These are phyloP conservation scores for Ciconia maguari DNA, from an alignment of 2,113 vertebrate species.

Conservation along the genomic window DNA sequence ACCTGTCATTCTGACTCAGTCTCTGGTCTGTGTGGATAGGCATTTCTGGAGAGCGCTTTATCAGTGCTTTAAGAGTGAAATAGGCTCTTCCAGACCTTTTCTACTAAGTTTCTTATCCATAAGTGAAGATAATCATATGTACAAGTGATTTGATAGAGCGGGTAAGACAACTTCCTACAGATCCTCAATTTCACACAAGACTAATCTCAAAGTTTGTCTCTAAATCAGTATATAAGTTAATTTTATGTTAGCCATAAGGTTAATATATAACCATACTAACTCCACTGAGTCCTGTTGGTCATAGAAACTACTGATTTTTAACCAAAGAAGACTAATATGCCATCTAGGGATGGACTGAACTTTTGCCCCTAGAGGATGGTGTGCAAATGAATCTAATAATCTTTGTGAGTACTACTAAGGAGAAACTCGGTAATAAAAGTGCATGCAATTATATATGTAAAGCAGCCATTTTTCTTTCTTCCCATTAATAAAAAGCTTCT, in stretches of 20 bases:
- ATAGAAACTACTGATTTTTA: neutral
- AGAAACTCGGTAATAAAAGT: neutral
- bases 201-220: neutral
- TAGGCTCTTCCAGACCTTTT: neutral
- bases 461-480: neutral
- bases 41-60: neutral
- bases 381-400: neutral
- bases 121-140: neutral
- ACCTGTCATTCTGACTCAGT: neutral
- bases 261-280: neutral
- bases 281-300: neutral
- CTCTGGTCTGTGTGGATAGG: neutral
- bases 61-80: neutral
- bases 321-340: neutral
- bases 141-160: neutral
- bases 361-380: neutral
- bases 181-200: neutral
- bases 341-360: neutral
- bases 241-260: neutral
- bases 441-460: neutral
- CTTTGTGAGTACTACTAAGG: neutral
- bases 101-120: neutral
- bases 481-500: neutral
- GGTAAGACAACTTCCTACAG: neutral
- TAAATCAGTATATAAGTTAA: neutral